Percentiles rank a stretch among this genome's conserved stretches.
phyloP scores from a whole-genome alignment of 2,113 vertebrate genomes.

The Oriolus oriolus region DNA sequence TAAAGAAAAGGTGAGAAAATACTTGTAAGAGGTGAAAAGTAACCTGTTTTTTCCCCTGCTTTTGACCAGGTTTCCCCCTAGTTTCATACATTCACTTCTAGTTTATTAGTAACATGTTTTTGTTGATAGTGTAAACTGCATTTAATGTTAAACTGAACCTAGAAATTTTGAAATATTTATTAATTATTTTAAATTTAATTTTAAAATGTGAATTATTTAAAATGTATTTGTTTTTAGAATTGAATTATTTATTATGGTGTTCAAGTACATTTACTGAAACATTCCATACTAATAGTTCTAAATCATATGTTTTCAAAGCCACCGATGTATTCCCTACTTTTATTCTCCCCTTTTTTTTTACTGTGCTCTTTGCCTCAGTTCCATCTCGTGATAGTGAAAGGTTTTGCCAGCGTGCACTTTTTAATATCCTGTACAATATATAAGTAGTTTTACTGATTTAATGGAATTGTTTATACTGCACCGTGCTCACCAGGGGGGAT shows the following conservation, averaged over 20 bases:
- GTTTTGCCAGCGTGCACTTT: background rate
- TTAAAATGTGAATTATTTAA: background rate
- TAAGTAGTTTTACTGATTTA: background rate
- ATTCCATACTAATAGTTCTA: background rate
- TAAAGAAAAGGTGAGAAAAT: background rate
- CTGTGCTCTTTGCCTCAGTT: background rate
- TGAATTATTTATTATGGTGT: background rate
- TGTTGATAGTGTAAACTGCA: background rate
- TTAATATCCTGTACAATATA: background rate
- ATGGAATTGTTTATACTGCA: background rate
- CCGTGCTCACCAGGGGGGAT: fast-evolving
- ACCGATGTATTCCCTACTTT: background rate
- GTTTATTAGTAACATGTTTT: background rate
- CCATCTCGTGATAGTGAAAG: background rate
- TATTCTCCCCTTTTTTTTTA: background rate
- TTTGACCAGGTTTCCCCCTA: background rate
- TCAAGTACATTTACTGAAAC: background rate
- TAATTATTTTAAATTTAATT: background rate
- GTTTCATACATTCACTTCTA: background rate
- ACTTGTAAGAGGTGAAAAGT: background rate
- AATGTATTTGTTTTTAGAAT: background rate
- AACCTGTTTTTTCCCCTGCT: fast-evolving
- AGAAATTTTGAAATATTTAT: background rate
- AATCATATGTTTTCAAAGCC: background rate
- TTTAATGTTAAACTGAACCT: background rate